Base-by-base conservation (phyloP, 2,113 vertebrate genomes). In the Hipposideros armiger region DNA sequence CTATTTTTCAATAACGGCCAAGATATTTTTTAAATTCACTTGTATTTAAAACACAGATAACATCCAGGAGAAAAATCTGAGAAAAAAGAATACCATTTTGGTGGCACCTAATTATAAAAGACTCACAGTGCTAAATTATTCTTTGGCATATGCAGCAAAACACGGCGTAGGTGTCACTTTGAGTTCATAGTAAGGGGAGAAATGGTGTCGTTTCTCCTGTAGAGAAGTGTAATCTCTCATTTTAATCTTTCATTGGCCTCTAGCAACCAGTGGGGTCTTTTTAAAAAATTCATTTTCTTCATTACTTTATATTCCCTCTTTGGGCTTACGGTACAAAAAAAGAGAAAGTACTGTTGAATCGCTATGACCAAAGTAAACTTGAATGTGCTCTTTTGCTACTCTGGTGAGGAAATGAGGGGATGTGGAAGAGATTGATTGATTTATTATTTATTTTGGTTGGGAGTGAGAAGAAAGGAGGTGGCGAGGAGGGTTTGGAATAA, bases 151-250 rank as follows among this genome's bases (percentile, higher is more conserved):
- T 60, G 80, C 80, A 54, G 69, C 90, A 50, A 52, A 87, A 40
- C 45, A 52, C 19, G 56, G 11, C 5, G 30, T 66, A n/a, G 60
- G 72, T 87, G 56, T 82, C 50, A 2, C 83, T 94, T 67, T 32
- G 78, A 91, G 86, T 93, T 97, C 90, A 60, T 69, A 28, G n/a
- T 54, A 54, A 95, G 56, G 78, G 58, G 42, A 97, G 88, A 92
- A 69, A 54, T 7, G 19, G 76, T 72, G 60, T 84, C 36, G 7
- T 54, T 80, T 94, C 66, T 95, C 54, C 92, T 77, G 8, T 3
- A 58, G 45, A 70, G 78, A 87, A 95, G 76, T 70, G n/a, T 26
- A 50, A 81, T 95, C 80, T 47, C 50, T 89, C 42, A 24, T 73
- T 82, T 85, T 67, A 77, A 80, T 85, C 56, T 93, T 93, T 93